These are phyloP conservation scores for Jordanella pulchra DNA, from an alignment of 2,797 vertebrate genomes.

Conservation along the genomic window DNA sequence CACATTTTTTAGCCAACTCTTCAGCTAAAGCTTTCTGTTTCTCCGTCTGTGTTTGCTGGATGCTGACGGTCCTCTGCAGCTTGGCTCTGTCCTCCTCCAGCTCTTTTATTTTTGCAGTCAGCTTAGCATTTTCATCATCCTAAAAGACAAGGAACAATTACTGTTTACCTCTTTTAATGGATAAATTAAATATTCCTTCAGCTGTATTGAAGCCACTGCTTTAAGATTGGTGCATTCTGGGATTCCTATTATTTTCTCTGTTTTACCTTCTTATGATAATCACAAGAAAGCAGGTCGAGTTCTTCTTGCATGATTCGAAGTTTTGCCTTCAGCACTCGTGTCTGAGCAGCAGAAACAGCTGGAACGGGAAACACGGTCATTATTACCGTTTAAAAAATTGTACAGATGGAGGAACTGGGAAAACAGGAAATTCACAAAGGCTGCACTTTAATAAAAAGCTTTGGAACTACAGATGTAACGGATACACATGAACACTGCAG, in stretches of 20 bases:
- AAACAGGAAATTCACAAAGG: neutral
- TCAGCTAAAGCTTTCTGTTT: conserved; percentile 87
- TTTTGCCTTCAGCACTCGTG: conserved; percentile 90
- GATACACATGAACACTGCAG: no score
- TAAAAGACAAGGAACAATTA: conserved; percentile 52
- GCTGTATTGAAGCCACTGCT: neutral
- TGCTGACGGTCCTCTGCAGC: conserved; percentile 80
- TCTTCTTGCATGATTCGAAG: conserved; percentile 90
- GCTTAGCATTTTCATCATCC: conserved; percentile 87
- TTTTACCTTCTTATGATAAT: conserved; percentile 87
- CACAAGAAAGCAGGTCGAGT: conserved; percentile 81
- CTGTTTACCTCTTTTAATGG: neutral
- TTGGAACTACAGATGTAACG: no score
- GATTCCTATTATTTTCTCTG: neutral
- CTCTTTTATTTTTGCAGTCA: conserved; percentile 83
- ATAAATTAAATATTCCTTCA: neutral
- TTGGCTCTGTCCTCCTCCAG: conserved; percentile 82
- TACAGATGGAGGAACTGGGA: no score
- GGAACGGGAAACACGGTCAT: conserved; percentile 5
- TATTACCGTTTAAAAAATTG: no score
- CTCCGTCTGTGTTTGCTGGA: conserved; percentile 86
- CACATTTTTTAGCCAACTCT: conserved; percentile 83
- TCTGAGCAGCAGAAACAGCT: conserved; percentile 83
- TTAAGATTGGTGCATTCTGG: neutral
- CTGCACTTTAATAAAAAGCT: neutral